Conservation (phyloP, 2,113 vertebrate species). For the Seriola quinqueradiata region DNA sequence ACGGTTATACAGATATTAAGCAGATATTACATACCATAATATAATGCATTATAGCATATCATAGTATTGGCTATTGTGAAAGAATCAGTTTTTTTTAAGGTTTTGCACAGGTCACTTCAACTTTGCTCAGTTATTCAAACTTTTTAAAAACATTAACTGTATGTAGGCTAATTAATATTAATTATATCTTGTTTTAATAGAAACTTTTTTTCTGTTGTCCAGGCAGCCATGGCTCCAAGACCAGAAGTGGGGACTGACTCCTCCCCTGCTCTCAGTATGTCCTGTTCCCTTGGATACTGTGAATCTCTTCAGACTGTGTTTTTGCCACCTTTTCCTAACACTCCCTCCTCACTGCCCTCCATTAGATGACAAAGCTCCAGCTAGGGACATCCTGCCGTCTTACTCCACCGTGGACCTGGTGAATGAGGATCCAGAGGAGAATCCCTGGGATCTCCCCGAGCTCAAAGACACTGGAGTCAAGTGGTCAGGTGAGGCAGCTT, state of each 20-base stretch:
- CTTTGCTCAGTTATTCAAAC: background rate
- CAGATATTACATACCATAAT: background rate
- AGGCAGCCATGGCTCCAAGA: slow-evolving; percentile 90
- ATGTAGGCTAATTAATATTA: background rate
- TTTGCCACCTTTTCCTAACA: background rate
- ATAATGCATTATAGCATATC: background rate
- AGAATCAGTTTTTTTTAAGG: background rate
- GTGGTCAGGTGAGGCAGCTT: slow-evolving; percentile 91
- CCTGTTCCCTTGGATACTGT: background rate
- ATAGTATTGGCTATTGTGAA: background rate
- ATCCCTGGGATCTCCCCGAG: slow-evolving; percentile 93
- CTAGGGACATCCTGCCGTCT: slow-evolving; percentile 84
- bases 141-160: background rate
- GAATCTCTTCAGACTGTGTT: background rate
- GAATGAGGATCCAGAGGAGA: slow-evolving; percentile 62
- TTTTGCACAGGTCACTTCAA: background rate
- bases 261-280: slow-evolving; percentile 63
- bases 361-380: slow-evolving; percentile 57
- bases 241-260: slow-evolving; percentile 84
- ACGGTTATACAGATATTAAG: background rate
- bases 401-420: slow-evolving; percentile 88
- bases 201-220: background rate
- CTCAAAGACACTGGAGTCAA: slow-evolving; percentile 88
- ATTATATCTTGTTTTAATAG: background rate
- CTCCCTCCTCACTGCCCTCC: background rate